Base-by-base conservation (phyloP, 2,888 invertebrate species). In the Acronicta aceris region DNA sequence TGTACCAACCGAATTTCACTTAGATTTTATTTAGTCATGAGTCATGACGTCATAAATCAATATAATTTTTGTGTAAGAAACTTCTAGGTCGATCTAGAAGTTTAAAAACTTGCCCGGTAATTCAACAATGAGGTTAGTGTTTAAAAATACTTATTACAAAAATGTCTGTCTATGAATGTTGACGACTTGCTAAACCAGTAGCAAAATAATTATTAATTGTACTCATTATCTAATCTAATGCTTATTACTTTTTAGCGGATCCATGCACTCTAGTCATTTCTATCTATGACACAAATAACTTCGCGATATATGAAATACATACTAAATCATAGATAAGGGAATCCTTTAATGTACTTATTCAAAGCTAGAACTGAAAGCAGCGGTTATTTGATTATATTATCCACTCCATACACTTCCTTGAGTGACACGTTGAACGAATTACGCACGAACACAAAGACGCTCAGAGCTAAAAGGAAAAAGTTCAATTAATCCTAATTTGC, bases 401-500 rank as follows among this genome's bases (percentile, higher is more conserved):
- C 84, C 82, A 69, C 92, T 92, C 88, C 82, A 74, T 88, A 81
- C 53, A 85, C 38, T 79, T 91, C 84, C 81, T 55, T 38, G 56
- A 85, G 84, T 88, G 90, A 88, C 89, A 91, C 82, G 87, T 84
- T 83, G 82, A 87, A 85, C 88, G 88, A 90, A 90, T 91, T 92
- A 91, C 89, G 85, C 84, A 84, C 79, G 81, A 84, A 80, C 81
- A 92, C 89, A 92, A 93, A 90, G 89, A 86, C 87, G 84, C 85
- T 84, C 82, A 82, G 82, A 84, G 85, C 83, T 89, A 89, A 88
- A 89, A 87, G 87, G 89, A 91, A 93, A 92, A 92, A 93, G 89
- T 92, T 94, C 92, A 92, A 94, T 94, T 94, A 94, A 94, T 94
- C 94, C 94, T 89, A 94, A 94, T 94, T 94, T 91, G 92, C 87